Evolutionary conservation across 2,797 vertebrate genomes (phyloP).

Genomic region (Sarcophilus harrisii): DNA sequence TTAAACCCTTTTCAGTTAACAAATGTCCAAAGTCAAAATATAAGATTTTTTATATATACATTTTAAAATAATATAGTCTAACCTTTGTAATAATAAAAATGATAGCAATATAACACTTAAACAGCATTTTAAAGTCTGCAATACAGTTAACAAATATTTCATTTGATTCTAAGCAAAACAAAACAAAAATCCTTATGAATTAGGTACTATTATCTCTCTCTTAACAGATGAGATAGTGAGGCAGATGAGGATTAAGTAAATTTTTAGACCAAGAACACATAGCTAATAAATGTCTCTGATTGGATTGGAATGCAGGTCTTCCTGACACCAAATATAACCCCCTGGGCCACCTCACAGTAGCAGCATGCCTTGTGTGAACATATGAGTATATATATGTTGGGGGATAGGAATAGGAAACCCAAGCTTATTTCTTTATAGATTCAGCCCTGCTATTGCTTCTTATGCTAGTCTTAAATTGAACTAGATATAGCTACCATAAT

Average conservation of each 20-base stretch:
- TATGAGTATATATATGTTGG: neutral
- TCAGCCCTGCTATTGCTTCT: neutral
- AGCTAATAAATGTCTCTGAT: neutral
- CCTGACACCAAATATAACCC: neutral
- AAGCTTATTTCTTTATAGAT: neutral
- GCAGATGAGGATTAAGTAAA: neutral
- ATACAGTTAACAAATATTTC: neutral
- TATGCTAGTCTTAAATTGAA: neutral
- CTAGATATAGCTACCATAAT: neutral
- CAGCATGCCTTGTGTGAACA: neutral
- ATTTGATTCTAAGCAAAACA: neutral
- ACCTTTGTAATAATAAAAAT: constrained; percentile 10
- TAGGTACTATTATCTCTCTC: neutral
- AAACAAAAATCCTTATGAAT: neutral
- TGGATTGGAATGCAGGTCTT: neutral
- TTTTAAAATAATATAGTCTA: constrained; percentile 33
- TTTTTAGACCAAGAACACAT: neutral
- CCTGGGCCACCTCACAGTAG: neutral
- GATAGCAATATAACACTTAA: neutral
- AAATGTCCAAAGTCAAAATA: constrained; percentile 40
- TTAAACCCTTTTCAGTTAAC: constrained; percentile 23
- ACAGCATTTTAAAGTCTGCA: too few species aligned
- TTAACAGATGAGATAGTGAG: neutral
- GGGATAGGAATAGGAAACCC: neutral
- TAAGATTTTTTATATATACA: constrained; percentile 15